These are phyloP conservation scores for Alcis repandata DNA, from an alignment of 2,888 invertebrate species.

Conservation along the genomic window DNA sequence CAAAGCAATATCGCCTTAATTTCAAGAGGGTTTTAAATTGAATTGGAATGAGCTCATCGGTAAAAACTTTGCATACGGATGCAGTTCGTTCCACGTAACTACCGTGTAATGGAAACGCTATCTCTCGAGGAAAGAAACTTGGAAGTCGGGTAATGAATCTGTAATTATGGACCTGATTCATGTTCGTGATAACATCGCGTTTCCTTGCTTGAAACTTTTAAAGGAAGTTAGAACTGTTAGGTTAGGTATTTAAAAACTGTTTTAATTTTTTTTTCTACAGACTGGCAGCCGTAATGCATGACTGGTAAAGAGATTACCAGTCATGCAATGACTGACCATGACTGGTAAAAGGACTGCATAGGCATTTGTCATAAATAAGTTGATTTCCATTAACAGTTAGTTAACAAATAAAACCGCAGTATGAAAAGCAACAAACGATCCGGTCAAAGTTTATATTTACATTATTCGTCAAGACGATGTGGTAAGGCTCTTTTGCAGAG, in stretches of 20 bases:
- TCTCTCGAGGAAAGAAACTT: slow-evolving; percentile 54
- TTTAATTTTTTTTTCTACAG: too few relatives aligned
- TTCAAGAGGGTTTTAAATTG: slow-evolving; percentile 36
- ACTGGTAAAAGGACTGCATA: too few relatives aligned
- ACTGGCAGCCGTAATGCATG: too few relatives aligned
- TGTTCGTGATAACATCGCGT: slow-evolving; percentile 36
- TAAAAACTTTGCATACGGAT: slow-evolving; percentile 55
- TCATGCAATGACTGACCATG: too few relatives aligned
- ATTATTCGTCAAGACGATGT: too few relatives aligned
- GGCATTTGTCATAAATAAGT: too few relatives aligned
- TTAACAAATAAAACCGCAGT: too few relatives aligned
- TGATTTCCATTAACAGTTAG: too few relatives aligned
- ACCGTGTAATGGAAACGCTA: slow-evolving; percentile 61
- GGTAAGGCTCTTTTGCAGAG: too few relatives aligned
- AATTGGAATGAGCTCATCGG: slow-evolving; percentile 43
- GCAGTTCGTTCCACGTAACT: slow-evolving; percentile 57
- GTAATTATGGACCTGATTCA: slow-evolving; percentile 52
- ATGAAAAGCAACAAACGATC: too few relatives aligned
- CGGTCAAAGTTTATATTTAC: too few relatives aligned
- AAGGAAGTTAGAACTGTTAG: not conserved
- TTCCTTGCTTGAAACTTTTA: slow-evolving; percentile 32
- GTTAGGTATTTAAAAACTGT: not conserved
- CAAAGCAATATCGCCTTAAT: slow-evolving; percentile 44
- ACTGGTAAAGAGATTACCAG: too few relatives aligned
- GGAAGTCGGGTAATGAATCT: slow-evolving; percentile 57